Percentiles rank a stretch among this genome's conserved stretches.
phyloP scores from a whole-genome alignment of 1,140 invertebrate species.

The Calephelis nemesis region DNA sequence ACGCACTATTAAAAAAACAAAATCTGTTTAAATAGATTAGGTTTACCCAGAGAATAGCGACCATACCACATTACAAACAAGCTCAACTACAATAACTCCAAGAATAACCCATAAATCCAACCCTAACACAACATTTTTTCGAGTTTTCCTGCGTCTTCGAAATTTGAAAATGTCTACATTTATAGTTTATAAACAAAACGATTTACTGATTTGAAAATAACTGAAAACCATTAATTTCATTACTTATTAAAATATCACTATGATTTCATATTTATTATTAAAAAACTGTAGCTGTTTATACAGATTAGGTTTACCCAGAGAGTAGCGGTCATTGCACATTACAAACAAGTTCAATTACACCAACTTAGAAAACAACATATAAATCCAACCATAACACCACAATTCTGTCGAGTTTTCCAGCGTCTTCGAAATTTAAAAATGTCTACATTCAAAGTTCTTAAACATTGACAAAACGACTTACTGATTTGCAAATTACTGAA shows the following conservation, averaged over 20 bases:
- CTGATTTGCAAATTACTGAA: too few species aligned
- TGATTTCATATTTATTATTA: too few species aligned
- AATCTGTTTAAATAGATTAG: conserved; percentile 27
- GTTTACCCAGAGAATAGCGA: not conserved
- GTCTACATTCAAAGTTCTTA: too few species aligned
- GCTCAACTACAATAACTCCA: conserved; percentile 59
- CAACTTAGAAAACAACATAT: conserved; percentile 60
- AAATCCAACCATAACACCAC: conserved; percentile 69
- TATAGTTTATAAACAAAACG: too few species aligned
- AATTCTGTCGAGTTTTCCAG: conserved; percentile 64
- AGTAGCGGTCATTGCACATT: conserved; percentile 27
- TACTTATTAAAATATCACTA: too few species aligned
- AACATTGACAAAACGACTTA: too few species aligned
- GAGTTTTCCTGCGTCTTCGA: conserved; percentile 27
- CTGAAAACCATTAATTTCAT: too few species aligned
- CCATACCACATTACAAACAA: conserved; percentile 36
- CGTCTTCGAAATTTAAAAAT: too few species aligned
- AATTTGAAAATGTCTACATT: too few species aligned
- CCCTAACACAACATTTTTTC: conserved; percentile 70
- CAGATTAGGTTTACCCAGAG: conserved; percentile 17
- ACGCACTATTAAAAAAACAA: conserved; percentile 1
- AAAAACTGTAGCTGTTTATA: conserved; percentile 19
- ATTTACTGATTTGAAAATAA: too few species aligned
- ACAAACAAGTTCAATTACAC: conserved; percentile 53
- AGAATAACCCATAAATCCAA: conserved; percentile 64